Percentiles rank a stretch among this genome's conserved stretches.
Evolutionary conservation across 2,113 vertebrate species (phyloP).

Genomic region (Taurulus bubalis): DNA sequence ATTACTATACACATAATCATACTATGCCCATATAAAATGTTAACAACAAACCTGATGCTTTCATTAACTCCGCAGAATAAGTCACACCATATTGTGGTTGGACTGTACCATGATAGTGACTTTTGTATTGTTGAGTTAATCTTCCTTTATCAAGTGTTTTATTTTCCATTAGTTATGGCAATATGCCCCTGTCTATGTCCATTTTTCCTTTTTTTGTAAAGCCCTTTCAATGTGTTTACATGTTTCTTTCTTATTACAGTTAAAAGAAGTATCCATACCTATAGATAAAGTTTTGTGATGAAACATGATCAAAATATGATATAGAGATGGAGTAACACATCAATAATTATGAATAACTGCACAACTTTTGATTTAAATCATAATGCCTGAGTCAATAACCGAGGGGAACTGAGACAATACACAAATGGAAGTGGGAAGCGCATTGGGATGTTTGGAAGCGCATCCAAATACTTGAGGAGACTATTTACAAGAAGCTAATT

Average conservation of each 20-base stretch:
- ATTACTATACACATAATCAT: neutral
- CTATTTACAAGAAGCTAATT: slow-evolving; percentile 8
- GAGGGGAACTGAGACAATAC: neutral
- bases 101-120: neutral
- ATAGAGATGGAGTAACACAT: neutral
- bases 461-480: slow-evolving; percentile 4
- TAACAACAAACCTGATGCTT: slow-evolving; percentile 2
- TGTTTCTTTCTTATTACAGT: neutral
- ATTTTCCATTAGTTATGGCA: neutral
- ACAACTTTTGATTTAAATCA: neutral
- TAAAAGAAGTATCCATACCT: neutral
- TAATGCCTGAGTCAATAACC: neutral
- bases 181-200: too few relatives aligned
- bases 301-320: neutral
- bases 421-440: slow-evolving; percentile 1
- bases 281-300: neutral
- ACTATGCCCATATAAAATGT: neutral
- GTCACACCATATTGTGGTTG: neutral
- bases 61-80: neutral
- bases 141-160: neutral
- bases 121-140: neutral
- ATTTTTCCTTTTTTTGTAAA: neutral
- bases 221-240: too few relatives aligned
- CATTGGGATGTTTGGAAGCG: neutral
- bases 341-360: neutral